Evolutionary conservation across 2,113 vertebrate species (phyloP), one percentile per base, ranked within the genome.

Genomic region (Hymenochirus boettgeri): DNA sequence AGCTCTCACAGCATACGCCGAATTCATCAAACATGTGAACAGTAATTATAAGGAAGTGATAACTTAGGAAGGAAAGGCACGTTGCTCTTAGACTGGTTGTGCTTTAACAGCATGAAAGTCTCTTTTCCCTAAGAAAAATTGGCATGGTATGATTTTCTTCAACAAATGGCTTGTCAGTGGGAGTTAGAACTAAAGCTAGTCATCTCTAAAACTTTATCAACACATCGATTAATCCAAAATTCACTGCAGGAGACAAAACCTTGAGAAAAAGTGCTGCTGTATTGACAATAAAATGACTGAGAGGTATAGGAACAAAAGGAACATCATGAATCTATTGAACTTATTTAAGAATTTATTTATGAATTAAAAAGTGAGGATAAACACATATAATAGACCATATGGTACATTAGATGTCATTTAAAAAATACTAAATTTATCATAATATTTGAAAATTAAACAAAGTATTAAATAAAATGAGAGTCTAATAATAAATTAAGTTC

Each of bases 121-220:
- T 60, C 7, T 59, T 67, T 67, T 60, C 13, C 22, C 24, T 42
- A 52, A 60, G 56, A 69, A 69, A 24, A 69, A 69, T 57, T 60
- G 57, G 35, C 24, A 29, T 53, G 46, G 65, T 45, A 33, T 69
- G 47, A 57, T 60, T 69, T 51, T 52, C 47, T 59, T 53, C 65
- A 60, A 69, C 57, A 69, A 69, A 69, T 69, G 57, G 65, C 56
- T 69, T 69, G 65, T 69, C 65, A 60, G 65, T 60, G 65, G 65
- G 65, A 60, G 35, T 35, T 60, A 60, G 60, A 33, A 45, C 56
- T 52, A 53, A 69, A 69, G 48, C 47, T 53, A 33, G 65, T 27
- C 65, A 69, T 60, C 57, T 53, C 56, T 69, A 52, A 25, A 69
- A 53, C 48, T 60, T 60, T 69, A 60, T 51, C 57, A 69, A 51